phyloP scores from a whole-genome alignment of 2,113 vertebrate species.

The Rhinichthys klamathensis region DNA sequence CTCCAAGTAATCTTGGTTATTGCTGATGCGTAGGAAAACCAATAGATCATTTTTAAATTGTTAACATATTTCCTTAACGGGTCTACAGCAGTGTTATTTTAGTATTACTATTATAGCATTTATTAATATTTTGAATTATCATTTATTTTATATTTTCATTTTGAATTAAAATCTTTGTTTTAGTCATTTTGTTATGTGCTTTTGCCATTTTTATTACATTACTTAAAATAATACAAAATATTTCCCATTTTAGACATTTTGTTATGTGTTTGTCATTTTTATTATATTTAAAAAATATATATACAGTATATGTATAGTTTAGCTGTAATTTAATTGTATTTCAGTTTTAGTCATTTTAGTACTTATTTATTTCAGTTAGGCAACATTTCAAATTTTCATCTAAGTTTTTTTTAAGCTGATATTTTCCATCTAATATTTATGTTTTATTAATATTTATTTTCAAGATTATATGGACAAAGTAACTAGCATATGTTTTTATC shows the following conservation, averaged over 20 bases:
- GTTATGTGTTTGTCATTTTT: not conserved
- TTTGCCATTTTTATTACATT: not conserved
- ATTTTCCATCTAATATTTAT: not conserved
- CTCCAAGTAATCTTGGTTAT: not conserved
- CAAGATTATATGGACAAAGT: too few species aligned
- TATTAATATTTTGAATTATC: not conserved
- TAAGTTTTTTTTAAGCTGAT: not conserved
- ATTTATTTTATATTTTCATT: not conserved
- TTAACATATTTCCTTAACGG: not conserved
- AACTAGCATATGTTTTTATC: too few species aligned
- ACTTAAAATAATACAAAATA: not conserved
- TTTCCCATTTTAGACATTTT: not conserved
- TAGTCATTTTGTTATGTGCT: not conserved
- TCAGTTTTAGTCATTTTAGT: not conserved
- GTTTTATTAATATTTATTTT: not conserved
- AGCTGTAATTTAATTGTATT: not conserved
- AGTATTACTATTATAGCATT: not conserved
- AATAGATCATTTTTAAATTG: not conserved
- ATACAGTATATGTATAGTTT: not conserved
- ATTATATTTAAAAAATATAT: not conserved
- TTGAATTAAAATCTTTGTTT: not conserved
- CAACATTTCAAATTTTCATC: too few species aligned
- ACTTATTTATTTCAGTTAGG: too few species aligned
- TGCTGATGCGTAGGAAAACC: not conserved
- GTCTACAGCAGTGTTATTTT: not conserved